Conservation (phyloP, 2,888 invertebrate species). For the Fabriciana adippe region DNA sequence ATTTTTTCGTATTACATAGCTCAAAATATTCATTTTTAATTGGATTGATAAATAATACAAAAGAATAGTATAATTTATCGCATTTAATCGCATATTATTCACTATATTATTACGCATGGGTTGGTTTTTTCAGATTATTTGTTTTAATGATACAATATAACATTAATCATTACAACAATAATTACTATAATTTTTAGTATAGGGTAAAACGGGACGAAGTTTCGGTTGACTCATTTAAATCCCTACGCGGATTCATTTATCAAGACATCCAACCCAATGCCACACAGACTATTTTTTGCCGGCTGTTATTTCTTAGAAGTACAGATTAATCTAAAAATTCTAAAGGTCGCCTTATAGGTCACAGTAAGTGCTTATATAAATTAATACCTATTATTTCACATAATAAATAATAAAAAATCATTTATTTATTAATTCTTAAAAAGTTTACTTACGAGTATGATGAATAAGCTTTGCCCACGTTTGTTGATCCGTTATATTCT, state of each 20-base stretch:
- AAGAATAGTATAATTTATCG: no score
- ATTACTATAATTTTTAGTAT: slow-evolving; percentile 5
- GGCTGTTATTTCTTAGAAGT: slow-evolving; percentile 38
- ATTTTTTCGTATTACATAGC: no score
- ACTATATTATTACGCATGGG: no score
- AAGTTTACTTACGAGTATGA: no score
- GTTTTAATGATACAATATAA: background rate
- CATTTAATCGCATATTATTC: no score
- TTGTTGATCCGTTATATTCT: no score
- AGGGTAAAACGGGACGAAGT: slow-evolving; percentile 19
- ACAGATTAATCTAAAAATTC: slow-evolving; percentile 30
- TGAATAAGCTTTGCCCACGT: no score
- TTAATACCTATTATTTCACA: slow-evolving; percentile 7
- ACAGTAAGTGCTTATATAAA: background rate
- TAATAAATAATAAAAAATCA: background rate
- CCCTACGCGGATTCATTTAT: slow-evolving; percentile 34
- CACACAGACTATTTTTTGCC: slow-evolving; percentile 38
- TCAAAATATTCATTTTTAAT: no score
- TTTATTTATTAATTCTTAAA: no score
- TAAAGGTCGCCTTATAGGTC: slow-evolving; percentile 30
- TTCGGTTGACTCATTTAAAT: slow-evolving; percentile 33
- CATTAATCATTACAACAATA: background rate
- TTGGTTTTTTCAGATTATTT: no score
- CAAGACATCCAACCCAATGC: slow-evolving; percentile 34
- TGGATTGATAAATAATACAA: no score